Evolutionary conservation across 2,888 invertebrate genomes (phyloP).

Genomic region (Drosophila neutralis): DNA sequence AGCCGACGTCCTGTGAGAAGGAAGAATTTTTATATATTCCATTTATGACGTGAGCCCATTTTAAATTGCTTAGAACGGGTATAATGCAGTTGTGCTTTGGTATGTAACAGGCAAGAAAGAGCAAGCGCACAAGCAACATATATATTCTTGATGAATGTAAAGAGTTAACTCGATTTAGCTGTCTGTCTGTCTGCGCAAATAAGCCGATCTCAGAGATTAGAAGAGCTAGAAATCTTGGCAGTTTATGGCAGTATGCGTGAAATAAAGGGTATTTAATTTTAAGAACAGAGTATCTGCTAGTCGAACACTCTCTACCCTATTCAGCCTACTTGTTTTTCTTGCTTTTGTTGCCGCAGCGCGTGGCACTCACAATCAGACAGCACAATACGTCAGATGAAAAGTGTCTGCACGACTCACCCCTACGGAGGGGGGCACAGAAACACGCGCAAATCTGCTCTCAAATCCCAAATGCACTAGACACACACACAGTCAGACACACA

Average conservation of each 20-base stretch:
- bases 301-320: not conserved
- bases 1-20: slow-evolving; percentile 45
- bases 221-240: not conserved
- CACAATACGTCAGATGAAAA: slow-evolving; percentile 35
- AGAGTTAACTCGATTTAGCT: not conserved
- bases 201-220: no score
- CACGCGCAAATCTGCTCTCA: slow-evolving; percentile 52
- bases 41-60: not conserved
- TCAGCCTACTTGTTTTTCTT: not conserved
- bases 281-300: not conserved
- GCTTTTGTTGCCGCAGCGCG: slow-evolving; percentile 40
- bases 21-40: slow-evolving; percentile 25
- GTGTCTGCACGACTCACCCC: slow-evolving; percentile 3
- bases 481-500: not conserved
- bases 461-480: slow-evolving; percentile 40
- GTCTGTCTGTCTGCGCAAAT: not conserved
- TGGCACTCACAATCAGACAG: slow-evolving; percentile 50
- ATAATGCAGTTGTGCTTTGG: not conserved
- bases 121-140: not conserved
- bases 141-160: not conserved
- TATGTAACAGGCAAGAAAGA: not conserved
- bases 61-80: not conserved
- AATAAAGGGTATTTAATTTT: not conserved
- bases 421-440: slow-evolving; percentile 28
- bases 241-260: no score